Evolutionary conservation across 2,888 invertebrate species (phyloP).

Genomic region (Tholera decimalis): DNA sequence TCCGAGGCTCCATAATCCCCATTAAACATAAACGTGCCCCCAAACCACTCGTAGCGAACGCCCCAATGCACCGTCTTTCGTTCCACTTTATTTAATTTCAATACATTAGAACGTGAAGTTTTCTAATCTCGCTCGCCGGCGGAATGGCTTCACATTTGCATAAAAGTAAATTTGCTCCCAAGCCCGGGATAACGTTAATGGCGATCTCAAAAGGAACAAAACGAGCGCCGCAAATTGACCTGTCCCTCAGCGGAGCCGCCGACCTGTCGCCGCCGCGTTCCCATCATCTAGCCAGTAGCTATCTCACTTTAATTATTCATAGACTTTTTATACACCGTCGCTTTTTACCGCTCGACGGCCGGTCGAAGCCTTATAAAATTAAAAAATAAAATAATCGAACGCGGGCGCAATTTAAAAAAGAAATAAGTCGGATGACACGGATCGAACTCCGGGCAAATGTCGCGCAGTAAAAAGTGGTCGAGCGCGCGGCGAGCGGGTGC

Average conservation of each 20-base stretch:
- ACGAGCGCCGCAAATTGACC: slow-evolving; percentile 89
- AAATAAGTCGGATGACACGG: slow-evolving; percentile 91
- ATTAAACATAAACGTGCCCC: slow-evolving; percentile 90
- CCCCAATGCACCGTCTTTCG: slow-evolving; percentile 72
- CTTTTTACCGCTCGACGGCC: slow-evolving; percentile 88
- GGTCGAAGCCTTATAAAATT: slow-evolving; percentile 89
- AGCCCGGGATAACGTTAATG: slow-evolving; percentile 74
- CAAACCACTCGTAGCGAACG: slow-evolving; percentile 81
- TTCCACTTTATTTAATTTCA: slow-evolving; percentile 77
- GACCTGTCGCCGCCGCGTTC: slow-evolving; percentile 90
- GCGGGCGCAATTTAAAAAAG: slow-evolving; percentile 90
- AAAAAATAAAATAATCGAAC: slow-evolving; percentile 89
- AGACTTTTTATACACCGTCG: slow-evolving; percentile 89
- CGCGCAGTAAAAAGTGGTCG: slow-evolving; percentile 91
- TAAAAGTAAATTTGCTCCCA: slow-evolving; percentile 77
- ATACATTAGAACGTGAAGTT: slow-evolving; percentile 72
- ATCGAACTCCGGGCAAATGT: slow-evolving; percentile 92
- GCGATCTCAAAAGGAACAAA: slow-evolving; percentile 80
- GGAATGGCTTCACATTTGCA: slow-evolving; percentile 76
- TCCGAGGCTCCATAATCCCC: slow-evolving; percentile 83
- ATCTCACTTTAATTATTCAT: slow-evolving; percentile 91
- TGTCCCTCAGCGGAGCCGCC: slow-evolving; percentile 85
- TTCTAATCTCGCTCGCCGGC: slow-evolving; percentile 71
- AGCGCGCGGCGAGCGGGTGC: slow-evolving; percentile 74
- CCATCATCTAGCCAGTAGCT: slow-evolving; percentile 91